Evolutionary conservation across 92 coral and sea anemone species (phyloP), one percentile per base, ranked within the genome.

Genomic region (Porites evermanni): DNA sequence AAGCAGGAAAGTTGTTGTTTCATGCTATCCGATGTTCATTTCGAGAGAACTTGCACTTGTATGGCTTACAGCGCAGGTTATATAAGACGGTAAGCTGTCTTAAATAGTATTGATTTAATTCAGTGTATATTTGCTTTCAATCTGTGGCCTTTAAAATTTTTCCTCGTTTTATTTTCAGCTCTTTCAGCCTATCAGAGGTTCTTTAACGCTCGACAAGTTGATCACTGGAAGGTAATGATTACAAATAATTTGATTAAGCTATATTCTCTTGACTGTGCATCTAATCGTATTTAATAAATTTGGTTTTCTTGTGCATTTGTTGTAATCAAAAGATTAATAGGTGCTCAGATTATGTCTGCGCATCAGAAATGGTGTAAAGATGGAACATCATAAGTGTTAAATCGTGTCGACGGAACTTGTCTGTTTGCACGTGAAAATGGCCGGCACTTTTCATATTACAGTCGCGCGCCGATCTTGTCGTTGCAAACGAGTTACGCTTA

Each of bases 121-220:
- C 13, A 38, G 8, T 66, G 29, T 12, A 68, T 53, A 17, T 44
- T 18, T 51, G n/a, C 50, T 83, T 64, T 29, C 24, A 8, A 78
- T 78, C 38, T 32, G 7, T 10, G 75, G n/a, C 51, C 8, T 85
- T 60, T 8, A 85, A 80, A 77, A 16, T 44, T 51, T 69, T 70
- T 67, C 66, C 72, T 54, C 53, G 18, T 72, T 78, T 78, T 84
- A 50, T 81, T 69, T 80, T 75, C 91, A 96, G 99, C 99, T 53
- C 92, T 96, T 54, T 96, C 99, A 7, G 99, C 99, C 12, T 96
- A 96, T 82, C 99, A 96, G 88, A 95, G 93, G 82, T 96, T 96
- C 81, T 96, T 93, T 90, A 96, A 94, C 82, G 82, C 95, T 63
- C 95, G 89, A 44, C 94, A 95, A 88, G 98, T 95, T 18, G 96